Base-by-base conservation (phyloP, 2,888 invertebrate species). In the Suillia variegata region DNA sequence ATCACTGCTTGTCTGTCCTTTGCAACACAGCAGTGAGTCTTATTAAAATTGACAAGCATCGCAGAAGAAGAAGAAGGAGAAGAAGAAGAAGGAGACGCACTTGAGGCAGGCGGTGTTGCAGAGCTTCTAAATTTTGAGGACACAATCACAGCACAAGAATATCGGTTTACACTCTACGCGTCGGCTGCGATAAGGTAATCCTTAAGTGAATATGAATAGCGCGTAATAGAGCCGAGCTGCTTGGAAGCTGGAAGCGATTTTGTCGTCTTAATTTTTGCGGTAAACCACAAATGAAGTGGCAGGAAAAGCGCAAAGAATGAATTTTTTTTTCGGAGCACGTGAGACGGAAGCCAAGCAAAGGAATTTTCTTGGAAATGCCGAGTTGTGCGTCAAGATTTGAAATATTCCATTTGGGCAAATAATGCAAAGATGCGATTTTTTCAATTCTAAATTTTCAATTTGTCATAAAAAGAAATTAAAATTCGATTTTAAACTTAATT, bases 121-220 rank as follows among this genome's bases (percentile, higher is more conserved):
- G 31, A 31, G 31, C 38, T n/a, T 10, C 38, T 12, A 31, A 6
- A 31, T 31, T 31, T 6, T 12, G 6, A 31, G 6, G 31, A 8
- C 31, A n/a, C 38, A 38, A 38, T 38, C 38, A n/a, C 38, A 38
- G 38, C 38, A n/a, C 38, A 38, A 13, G 38, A n/a, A 38, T 38
- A 38, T 38, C 38, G n/a, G n/a, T 38, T 38, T 38, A 38, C 38
- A 38, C 38, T 38, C 38, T 4, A 4, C 15, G 38, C 38, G 5
- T 26, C 6, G 26, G 6, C 10, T n/a, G 38, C n/a, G 38, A 38
- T 38, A 38, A 38, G 38, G 38, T 38, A 38, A 38, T 38, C 38
- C 38, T 38, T 38, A 38, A 38, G 38, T 38, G 38, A 38, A 38
- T 38, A 38, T 38, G 38, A 38, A 38, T 38, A 38, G 38, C 38